These are phyloP conservation scores for Montipora sp. DNA, from an alignment of 64 coral and sea anemone species.

Conservation along the genomic window DNA sequence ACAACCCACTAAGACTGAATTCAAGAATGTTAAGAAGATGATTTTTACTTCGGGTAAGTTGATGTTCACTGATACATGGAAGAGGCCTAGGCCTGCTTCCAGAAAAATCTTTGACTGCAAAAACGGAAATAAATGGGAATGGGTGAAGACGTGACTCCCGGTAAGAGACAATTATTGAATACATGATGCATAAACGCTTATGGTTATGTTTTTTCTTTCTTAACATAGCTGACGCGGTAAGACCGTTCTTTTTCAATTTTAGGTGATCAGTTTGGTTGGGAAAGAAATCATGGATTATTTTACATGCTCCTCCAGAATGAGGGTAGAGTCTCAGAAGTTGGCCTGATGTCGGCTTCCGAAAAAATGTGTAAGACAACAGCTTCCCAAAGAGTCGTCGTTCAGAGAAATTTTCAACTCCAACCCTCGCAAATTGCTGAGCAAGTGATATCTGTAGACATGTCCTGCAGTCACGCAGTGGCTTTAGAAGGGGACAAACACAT, in stretches of 20 bases:
- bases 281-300: conserved; percentile 51
- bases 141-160: too few species aligned
- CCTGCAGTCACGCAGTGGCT: conserved; percentile 37
- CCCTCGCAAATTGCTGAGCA: conserved; percentile 49
- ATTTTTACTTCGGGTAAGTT: conserved; percentile 75
- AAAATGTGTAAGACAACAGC: not conserved
- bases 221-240: not conserved
- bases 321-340: conserved; percentile 49
- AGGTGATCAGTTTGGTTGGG: conserved; percentile 34
- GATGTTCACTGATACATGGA: not conserved
- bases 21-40: conserved; percentile 51
- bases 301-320: conserved; percentile 75
- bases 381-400: conserved; percentile 10
- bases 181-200: too few species aligned
- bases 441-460: conserved; percentile 42
- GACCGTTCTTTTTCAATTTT: not conserved
- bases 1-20: conserved; percentile 73
- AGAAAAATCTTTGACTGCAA: too few species aligned
- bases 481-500: conserved; percentile 1
- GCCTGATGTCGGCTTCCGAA: conserved; percentile 32
- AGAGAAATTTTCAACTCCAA: conserved; percentile 47
- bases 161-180: too few species aligned
- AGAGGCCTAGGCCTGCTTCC: too few species aligned
- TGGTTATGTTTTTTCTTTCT: too few species aligned
- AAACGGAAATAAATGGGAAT: too few species aligned